Percentiles rank a stretch among this genome's conserved stretches.
phyloP scores from a whole-genome alignment of 2,888 invertebrate species.

The Aelia acuminata region DNA sequence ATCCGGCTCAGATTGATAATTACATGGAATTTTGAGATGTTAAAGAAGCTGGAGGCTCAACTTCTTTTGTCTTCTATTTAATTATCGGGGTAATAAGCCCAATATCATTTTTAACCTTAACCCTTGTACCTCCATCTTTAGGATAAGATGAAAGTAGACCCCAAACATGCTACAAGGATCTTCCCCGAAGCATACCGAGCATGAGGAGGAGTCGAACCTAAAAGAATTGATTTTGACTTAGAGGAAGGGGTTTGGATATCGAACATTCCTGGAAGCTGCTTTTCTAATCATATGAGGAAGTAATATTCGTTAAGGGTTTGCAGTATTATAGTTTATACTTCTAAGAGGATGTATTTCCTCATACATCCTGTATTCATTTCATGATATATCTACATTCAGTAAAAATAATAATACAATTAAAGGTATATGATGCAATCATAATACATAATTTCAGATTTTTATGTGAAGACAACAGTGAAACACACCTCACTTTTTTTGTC shows the following conservation, averaged over 20 bases:
- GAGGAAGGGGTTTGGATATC: neutral
- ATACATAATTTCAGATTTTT: too few species aligned
- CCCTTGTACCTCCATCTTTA: constrained; percentile 18
- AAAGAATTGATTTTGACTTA: neutral
- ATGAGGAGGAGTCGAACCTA: neutral
- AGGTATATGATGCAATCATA: too few species aligned
- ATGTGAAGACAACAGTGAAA: too few species aligned
- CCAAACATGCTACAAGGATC: neutral
- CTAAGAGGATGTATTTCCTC: too few species aligned
- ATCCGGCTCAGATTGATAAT: too few species aligned
- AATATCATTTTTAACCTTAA: constrained; percentile 1
- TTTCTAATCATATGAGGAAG: neutral
- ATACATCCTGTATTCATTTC: too few species aligned
- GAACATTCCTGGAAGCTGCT: neutral
- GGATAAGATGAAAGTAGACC: neutral
- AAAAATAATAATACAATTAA: too few species aligned
- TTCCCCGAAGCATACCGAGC: neutral
- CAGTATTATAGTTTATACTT: too few species aligned
- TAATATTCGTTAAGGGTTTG: neutral
- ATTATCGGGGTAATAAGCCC: neutral
- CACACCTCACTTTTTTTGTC: too few species aligned
- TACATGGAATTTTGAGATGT: neutral
- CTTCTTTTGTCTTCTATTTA: constrained; percentile 15
- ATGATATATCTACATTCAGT: too few species aligned
- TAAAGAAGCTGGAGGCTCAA: neutral